phyloP scores from a whole-genome alignment of 2,797 vertebrate genomes.

The Cynodonichthys magdalenae region DNA sequence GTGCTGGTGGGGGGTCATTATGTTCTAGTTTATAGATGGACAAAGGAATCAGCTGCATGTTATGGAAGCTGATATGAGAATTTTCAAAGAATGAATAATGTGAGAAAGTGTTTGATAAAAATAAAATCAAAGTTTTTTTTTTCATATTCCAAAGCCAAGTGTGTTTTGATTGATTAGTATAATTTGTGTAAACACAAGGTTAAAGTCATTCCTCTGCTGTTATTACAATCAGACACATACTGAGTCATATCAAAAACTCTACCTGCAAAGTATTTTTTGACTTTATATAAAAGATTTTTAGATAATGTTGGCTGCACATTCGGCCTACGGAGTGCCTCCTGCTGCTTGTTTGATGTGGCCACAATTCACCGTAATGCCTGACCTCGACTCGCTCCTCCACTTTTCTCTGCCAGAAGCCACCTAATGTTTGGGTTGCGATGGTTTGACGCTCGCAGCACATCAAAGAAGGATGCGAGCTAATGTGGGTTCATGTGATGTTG shows the following conservation, averaged over 20 bases:
- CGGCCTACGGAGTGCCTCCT: constrained; percentile 49
- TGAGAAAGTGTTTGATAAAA: background rate
- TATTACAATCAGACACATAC: background rate
- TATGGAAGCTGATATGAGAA: too few species aligned
- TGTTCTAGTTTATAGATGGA: too few species aligned
- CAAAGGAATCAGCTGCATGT: too few species aligned
- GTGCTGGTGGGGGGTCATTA: too few species aligned
- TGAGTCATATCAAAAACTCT: constrained; percentile 19
- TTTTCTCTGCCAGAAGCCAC: constrained; percentile 52
- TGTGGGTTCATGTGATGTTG: constrained; percentile 55
- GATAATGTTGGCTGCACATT: constrained; percentile 43
- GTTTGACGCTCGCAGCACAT: constrained; percentile 52
- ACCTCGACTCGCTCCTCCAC: constrained; percentile 60
- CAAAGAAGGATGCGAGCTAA: constrained; percentile 55
- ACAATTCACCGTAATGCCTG: constrained; percentile 54
- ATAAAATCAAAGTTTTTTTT: background rate
- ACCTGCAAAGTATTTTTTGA: constrained; percentile 30
- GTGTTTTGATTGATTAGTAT: background rate
- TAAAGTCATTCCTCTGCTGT: background rate
- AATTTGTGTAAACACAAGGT: background rate
- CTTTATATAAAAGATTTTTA: constrained; percentile 35
- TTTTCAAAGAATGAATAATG: too few species aligned
- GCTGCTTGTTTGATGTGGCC: constrained; percentile 62
- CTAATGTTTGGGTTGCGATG: constrained; percentile 60
- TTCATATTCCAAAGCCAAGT: background rate